Conservation (phyloP, 2,113 vertebrate genomes). For the Hippocampus guttulatus region DNA sequence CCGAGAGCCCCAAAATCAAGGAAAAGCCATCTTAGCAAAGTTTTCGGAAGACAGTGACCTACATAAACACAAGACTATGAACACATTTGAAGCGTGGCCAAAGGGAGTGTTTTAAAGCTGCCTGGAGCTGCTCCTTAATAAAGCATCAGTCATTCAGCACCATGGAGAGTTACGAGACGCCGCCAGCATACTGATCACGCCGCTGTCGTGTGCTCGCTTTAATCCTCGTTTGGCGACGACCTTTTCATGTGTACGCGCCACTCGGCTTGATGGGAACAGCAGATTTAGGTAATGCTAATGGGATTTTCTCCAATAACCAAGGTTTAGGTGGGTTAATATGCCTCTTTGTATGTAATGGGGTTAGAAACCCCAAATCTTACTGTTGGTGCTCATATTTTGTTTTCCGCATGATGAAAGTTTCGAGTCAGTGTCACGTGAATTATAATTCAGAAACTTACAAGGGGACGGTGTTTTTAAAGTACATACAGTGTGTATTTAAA, state of each 20-base stretch:
- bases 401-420: neutral
- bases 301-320: conserved; percentile 40
- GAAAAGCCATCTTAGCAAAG: conserved; percentile 17
- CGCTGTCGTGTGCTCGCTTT: conserved; percentile 8
- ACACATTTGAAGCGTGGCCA: conserved; percentile 21
- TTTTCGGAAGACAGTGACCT: conserved; percentile 18
- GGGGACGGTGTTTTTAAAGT: neutral
- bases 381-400: conserved; percentile 14
- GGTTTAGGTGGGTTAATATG: conserved; percentile 30
- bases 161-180: conserved; percentile 38
- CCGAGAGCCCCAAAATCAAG: neutral
- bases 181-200: conserved; percentile 28
- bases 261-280: conserved; percentile 31
- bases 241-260: conserved; percentile 18
- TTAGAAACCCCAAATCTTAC: conserved; percentile 12
- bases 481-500: neutral
- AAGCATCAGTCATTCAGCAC: conserved; percentile 47
- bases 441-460: neutral
- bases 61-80: conserved; percentile 19
- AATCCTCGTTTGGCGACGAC: conserved; percentile 23
- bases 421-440: neutral
- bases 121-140: conserved; percentile 16
- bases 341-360: conserved; percentile 11
- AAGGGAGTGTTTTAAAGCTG: conserved; percentile 15
- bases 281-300: conserved; percentile 48